phyloP scores from a whole-genome alignment of 2,888 invertebrate species.

The Diploptera punctata region DNA sequence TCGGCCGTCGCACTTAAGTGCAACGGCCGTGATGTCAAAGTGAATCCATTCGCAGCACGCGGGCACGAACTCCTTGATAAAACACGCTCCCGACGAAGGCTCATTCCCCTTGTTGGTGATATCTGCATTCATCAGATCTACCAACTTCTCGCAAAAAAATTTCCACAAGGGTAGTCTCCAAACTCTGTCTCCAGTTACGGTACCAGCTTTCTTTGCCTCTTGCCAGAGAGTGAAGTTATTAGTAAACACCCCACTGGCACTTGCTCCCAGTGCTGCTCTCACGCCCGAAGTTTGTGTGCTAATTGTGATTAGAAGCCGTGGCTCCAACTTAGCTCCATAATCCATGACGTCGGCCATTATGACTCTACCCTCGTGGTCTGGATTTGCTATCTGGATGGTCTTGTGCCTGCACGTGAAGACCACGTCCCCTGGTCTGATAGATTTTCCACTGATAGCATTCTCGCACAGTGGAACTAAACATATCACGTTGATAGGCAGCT shows the following conservation, averaged over 20 bases:
- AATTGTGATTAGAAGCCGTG: background rate
- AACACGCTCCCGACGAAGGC: background rate
- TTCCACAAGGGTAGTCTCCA: slow-evolving; percentile 43
- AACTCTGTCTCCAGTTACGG: slow-evolving; percentile 39
- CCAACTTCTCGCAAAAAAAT: slow-evolving; percentile 44
- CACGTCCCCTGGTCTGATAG: background rate
- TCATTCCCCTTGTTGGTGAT: background rate
- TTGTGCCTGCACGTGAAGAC: background rate
- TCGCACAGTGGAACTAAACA: background rate
- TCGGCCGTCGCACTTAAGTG: slow-evolving; percentile 41
- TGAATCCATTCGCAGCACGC: slow-evolving; percentile 43
- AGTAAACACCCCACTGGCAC: slow-evolving; percentile 36
- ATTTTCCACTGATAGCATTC: background rate
- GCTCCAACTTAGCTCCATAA: background rate
- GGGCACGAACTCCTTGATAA: background rate
- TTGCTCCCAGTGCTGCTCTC: slow-evolving; percentile 38
- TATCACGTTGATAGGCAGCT: background rate
- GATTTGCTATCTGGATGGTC: background rate
- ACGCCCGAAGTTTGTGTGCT: slow-evolving; percentile 5
- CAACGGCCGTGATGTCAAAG: slow-evolving; percentile 43
- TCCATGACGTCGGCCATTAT: background rate
- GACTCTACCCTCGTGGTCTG: background rate
- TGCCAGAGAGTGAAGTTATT: slow-evolving; percentile 40
- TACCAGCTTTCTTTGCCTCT: slow-evolving; percentile 37
- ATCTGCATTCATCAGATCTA: slow-evolving; percentile 44